A percentile compares a stretch with the other conserved stretches of the same genome.
Evolutionary conservation across 2,797 vertebrate genomes (phyloP).

Genomic region (Pagetopsis macropterus): DNA sequence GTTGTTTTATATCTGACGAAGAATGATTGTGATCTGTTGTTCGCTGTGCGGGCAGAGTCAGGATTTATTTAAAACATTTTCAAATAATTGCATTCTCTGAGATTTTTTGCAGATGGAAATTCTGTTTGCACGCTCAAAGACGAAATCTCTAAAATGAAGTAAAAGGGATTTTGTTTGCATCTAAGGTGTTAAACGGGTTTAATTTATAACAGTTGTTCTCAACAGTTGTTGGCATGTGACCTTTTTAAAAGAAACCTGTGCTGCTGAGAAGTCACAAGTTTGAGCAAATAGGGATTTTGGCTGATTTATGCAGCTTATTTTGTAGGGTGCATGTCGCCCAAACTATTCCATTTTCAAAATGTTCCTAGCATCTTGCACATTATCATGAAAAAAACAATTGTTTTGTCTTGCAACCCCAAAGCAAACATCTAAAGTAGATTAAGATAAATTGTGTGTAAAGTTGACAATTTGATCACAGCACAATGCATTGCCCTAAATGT

Average conservation of each 20-base stretch:
- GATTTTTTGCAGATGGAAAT: not conserved
- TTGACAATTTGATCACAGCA: not conserved
- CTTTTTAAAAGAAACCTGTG: not conserved
- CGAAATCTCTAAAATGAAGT: not conserved
- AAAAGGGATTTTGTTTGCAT: too few relatives aligned
- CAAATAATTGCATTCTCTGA: too few relatives aligned
- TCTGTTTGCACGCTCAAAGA: not conserved
- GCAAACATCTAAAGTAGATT: not conserved
- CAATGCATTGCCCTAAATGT: not conserved
- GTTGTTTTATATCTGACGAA: too few relatives aligned
- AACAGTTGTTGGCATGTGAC: not conserved
- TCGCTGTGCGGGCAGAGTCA: too few relatives aligned
- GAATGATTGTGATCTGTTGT: too few relatives aligned
- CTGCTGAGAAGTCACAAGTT: not conserved
- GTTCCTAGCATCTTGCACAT: not conserved
- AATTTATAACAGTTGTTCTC: not conserved
- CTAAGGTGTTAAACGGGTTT: too few relatives aligned
- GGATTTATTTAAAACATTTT: too few relatives aligned
- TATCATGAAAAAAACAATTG: not conserved
- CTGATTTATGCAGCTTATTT: not conserved
- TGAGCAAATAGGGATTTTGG: not conserved
- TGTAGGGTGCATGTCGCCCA: not conserved
- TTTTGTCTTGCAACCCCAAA: not conserved
- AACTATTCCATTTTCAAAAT: not conserved
- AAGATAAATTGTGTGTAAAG: not conserved